Evolutionary conservation across 2,888 invertebrate genomes (phyloP).

Genomic region (Drosophila phalerata): DNA sequence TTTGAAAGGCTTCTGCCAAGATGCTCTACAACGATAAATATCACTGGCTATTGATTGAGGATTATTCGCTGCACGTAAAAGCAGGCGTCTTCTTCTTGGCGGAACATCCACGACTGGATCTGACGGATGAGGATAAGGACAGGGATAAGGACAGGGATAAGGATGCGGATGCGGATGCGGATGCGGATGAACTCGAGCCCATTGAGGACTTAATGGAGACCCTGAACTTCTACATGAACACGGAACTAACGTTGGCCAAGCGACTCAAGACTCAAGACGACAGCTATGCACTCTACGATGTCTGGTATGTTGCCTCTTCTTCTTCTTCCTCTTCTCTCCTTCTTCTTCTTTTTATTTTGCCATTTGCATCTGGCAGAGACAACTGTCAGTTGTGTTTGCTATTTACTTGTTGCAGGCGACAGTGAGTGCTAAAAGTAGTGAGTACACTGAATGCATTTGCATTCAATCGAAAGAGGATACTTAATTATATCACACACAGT

Average conservation of each 20-base stretch:
- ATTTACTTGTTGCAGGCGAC: constrained; percentile 46
- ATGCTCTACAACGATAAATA: constrained; percentile 85
- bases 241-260: constrained; percentile 85
- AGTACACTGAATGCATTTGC: constrained; percentile 15
- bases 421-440: constrained; percentile 27
- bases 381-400: constrained; percentile 33
- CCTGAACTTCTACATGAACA: constrained; percentile 85
- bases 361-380: constrained; percentile 12
- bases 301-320: constrained; percentile 72
- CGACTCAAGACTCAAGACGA: constrained; percentile 48
- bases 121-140: constrained; percentile 34
- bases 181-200: constrained; percentile 70
- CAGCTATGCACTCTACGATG: constrained; percentile 81
- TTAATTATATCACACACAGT: constrained; percentile 2
- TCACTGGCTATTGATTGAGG: constrained; percentile 86
- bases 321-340: neutral
- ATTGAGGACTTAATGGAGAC: constrained; percentile 84
- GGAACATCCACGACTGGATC: constrained; percentile 35
- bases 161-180: constrained; percentile 28
- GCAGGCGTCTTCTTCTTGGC: constrained; percentile 30
- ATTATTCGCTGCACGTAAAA: constrained; percentile 77
- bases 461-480: neutral
- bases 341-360: neutral
- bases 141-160: constrained; percentile 8
- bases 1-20: constrained; percentile 84